Percentiles rank a stretch among this genome's conserved stretches.
These are phyloP conservation scores for Nycticryphes semicollaris DNA, from an alignment of 2,113 vertebrate genomes.

Conservation along the genomic window DNA sequence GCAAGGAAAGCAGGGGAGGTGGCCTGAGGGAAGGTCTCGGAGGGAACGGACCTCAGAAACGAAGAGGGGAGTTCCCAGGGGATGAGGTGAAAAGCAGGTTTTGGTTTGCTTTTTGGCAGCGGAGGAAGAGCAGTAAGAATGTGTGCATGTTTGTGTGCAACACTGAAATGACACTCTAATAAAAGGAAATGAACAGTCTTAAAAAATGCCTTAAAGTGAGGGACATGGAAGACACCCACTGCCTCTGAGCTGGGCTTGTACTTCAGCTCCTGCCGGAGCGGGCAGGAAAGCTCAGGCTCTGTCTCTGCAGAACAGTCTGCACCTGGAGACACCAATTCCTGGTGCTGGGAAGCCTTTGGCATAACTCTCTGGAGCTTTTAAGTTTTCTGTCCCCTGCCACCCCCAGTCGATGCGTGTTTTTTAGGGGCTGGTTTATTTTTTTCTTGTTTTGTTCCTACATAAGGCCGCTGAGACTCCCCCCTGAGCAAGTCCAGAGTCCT, in stretches of 20 bases:
- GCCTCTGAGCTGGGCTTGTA: not conserved
- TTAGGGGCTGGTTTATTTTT: not conserved
- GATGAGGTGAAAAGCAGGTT: not conserved
- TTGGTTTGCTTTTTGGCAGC: rapidly evolving
- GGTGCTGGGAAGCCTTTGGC: not conserved
- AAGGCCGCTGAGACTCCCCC: not conserved
- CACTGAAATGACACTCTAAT: rapidly evolving
- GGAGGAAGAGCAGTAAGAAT: not conserved
- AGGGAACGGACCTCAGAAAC: not conserved
- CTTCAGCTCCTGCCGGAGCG: not conserved
- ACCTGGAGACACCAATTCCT: rapidly evolving
- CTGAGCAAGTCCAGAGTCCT: not conserved
- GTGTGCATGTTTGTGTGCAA: rapidly evolving
- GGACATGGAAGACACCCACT: not conserved
- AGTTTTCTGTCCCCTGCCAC: rapidly evolving
- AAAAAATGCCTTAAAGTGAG: not conserved
- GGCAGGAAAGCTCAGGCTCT: not conserved
- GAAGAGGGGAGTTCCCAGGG: not conserved
- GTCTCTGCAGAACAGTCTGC: not conserved
- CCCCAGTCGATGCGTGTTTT: rapidly evolving
- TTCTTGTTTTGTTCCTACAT: rapidly evolving
- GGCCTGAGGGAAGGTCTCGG: rapidly evolving
- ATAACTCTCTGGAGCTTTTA: not conserved
- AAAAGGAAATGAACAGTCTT: not conserved
- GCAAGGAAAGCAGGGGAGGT: rapidly evolving